A percentile compares a stretch with the other conserved stretches of the same genome.
These are phyloP conservation scores for Helogale parvula DNA, from an alignment of 2,113 vertebrate species.

Conservation along the genomic window DNA sequence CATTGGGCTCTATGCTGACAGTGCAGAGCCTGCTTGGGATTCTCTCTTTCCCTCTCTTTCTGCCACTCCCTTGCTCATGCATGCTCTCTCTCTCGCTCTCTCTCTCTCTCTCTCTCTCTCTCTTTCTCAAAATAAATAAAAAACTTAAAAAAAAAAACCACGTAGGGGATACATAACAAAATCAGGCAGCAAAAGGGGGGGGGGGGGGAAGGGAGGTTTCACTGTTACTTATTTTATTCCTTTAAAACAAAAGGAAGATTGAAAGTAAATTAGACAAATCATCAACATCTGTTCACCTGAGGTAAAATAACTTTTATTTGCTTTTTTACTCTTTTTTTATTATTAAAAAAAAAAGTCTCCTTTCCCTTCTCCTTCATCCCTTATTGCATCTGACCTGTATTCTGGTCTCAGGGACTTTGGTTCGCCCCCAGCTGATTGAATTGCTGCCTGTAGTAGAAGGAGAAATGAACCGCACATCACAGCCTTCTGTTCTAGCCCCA, in stretches of 20 bases:
- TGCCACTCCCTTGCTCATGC: no score
- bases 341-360: not conserved
- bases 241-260: constrained; percentile 26
- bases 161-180: not conserved
- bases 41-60: no score
- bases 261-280: constrained; percentile 27
- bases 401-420: not conserved
- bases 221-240: not conserved
- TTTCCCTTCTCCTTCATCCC: not conserved
- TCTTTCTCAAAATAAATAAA: no score
- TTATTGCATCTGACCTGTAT: not conserved
- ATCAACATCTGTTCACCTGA: not conserved
- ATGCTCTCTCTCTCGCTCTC: no score
- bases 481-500: not conserved
- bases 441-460: not conserved
- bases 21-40: no score
- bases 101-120: no score
- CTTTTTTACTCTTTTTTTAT: not conserved
- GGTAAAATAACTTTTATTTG: not conserved
- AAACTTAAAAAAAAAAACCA: not conserved
- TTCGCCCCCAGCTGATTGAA: constrained; percentile 11
- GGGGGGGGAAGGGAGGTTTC: not conserved
- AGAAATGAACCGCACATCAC: not conserved
- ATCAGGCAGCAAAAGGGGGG: not conserved
- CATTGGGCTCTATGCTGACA: no score